Evolutionary conservation across 2,113 vertebrate species (phyloP).

Genomic region (Silurus asotus): DNA sequence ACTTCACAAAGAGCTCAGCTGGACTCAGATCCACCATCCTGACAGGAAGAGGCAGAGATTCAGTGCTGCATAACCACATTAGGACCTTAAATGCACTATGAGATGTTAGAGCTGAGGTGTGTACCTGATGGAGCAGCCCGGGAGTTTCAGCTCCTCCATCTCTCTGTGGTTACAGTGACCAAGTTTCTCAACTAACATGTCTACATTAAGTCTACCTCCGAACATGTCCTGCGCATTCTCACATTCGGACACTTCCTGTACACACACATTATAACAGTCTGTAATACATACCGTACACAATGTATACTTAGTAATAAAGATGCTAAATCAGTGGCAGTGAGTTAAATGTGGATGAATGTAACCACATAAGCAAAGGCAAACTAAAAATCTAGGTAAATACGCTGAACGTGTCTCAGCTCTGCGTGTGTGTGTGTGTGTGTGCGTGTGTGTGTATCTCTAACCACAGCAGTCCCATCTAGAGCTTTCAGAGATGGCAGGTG

Average conservation of each 20-base stretch:
- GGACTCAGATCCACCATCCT: conserved; percentile 78
- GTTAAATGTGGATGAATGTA: no score
- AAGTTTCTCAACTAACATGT: conserved; percentile 81
- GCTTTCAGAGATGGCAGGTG: conserved; percentile 82
- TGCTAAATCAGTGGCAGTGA: not conserved
- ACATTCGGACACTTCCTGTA: conserved; percentile 76
- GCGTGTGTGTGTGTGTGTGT: not conserved
- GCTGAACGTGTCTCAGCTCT: not conserved
- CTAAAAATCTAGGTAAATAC: not conserved
- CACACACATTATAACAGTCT: conserved; percentile 7
- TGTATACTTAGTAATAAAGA: not conserved
- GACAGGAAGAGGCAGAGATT: not conserved
- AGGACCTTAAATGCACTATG: not conserved
- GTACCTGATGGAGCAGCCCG: conserved; percentile 79
- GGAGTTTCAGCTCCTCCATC: conserved; percentile 77
- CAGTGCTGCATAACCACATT: not conserved
- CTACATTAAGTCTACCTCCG: conserved; percentile 79
- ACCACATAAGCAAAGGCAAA: not conserved
- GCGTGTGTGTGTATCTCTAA: conserved; percentile 59
- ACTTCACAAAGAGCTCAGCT: conserved; percentile 72
- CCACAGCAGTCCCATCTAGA: conserved; percentile 80
- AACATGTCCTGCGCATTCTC: conserved; percentile 82
- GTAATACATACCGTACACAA: not conserved
- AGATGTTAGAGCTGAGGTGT: not conserved
- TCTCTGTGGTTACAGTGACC: conserved; percentile 78